Evolutionary conservation across 2,113 vertebrate genomes (phyloP).

Genomic region (Natator depressus): DNA sequence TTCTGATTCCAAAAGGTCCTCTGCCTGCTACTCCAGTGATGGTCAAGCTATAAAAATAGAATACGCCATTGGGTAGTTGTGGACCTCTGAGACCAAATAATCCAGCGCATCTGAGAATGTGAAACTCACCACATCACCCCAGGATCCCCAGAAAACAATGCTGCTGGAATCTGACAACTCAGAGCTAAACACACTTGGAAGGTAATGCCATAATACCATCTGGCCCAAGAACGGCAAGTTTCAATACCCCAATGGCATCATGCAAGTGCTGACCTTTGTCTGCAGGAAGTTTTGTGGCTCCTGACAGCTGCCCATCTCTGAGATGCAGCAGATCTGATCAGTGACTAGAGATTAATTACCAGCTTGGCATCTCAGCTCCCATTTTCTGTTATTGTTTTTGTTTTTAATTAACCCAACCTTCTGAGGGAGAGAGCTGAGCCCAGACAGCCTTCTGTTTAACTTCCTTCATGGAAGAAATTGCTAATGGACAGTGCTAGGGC

Average conservation of each 20-base stretch:
- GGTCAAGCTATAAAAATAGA: neutral
- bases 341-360: neutral
- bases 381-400: neutral
- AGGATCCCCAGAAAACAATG: neutral
- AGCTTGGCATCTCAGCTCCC: neutral
- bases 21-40: neutral
- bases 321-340: neutral
- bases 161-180: neutral
- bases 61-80: neutral
- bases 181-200: neutral
- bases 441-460: neutral
- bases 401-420: constrained; percentile 41
- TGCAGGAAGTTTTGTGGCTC: neutral
- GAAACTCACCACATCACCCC: neutral
- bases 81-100: neutral
- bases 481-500: neutral
- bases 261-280: neutral
- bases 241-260: neutral
- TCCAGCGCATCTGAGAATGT: neutral
- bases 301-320: fast-evolving
- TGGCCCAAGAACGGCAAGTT: neutral
- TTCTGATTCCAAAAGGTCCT: neutral
- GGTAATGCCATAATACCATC: neutral
- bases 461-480: constrained; percentile 17
- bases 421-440: neutral